Base-by-base conservation (phyloP, 2,797 vertebrate genomes). In the Cygnus olor region DNA sequence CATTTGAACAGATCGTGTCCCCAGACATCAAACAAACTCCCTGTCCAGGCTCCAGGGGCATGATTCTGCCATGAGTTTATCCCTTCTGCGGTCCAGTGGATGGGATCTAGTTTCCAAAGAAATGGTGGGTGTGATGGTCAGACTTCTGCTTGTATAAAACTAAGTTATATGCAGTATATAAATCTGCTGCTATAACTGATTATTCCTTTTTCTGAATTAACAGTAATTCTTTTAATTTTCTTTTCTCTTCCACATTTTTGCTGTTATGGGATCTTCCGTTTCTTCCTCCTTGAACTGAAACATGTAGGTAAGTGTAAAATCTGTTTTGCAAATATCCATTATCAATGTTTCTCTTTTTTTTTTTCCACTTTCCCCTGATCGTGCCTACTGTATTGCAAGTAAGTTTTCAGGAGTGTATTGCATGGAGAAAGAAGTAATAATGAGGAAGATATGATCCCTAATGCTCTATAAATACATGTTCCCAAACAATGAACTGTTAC, bases 291-390 rank as follows among this genome's bases (percentile, higher is more conserved):
- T 51, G 49, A 81, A 87, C 65, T 86, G 68, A 56, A 94, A 88
- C 72, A 38, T n/a, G 9, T 11, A 97, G 96, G 96, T 96, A 92
- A 92, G 91, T 3, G 12, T 63, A 51, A 87, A 68, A 45, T 44
- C 5, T 34, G 27, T 56, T 53, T 60, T 57, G 4, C 30, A 49
- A 51, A 86, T 44, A 64, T 3, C 21, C 14, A 11, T 63, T 32
- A 18, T 36, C 1, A 53, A 0, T 44, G 25, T 73, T 74, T 56
- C 8, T 70, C 80, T 73, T 44, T 83, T 71, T 71, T 71, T 70
- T 60, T 36, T 74, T 60, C 63, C 60, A 56, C 56, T 89, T 89
- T 89, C 5, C 10, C 65, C 24, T 2, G 0, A 1, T 11, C 40
- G 36, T 73, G 24, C 51, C 21, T 88, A 76, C 34, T 73, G 0